Evolutionary conservation across 30 jellyfish, hydroid and myxozoan species (phyloP).

Genomic region (Turritopsis rubra): DNA sequence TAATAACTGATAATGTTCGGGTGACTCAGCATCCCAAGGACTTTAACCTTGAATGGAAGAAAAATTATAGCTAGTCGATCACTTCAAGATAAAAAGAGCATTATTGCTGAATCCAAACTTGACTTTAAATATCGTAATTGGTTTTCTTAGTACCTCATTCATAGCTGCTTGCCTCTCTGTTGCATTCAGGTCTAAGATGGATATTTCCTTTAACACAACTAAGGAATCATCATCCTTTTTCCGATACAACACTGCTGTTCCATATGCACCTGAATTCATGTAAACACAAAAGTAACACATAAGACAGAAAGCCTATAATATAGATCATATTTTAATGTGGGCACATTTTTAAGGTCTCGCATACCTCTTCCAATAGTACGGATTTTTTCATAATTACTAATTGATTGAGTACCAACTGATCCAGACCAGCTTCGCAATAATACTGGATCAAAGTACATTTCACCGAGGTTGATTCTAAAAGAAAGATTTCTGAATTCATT

Average conservation of each 20-base stretch:
- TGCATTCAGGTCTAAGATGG: slow-evolving; percentile 66
- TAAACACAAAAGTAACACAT: background rate
- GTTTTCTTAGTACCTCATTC: slow-evolving; percentile 70
- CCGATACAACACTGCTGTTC: slow-evolving; percentile 80
- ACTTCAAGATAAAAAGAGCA: too few species aligned
- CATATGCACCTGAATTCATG: slow-evolving; percentile 53
- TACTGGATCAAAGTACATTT: slow-evolving; percentile 55
- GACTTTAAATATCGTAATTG: too few species aligned
- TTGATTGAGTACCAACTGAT: slow-evolving; percentile 61
- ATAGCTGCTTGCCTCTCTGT: slow-evolving; percentile 64
- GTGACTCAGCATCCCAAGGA: slow-evolving; percentile 82
- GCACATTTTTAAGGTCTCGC: background rate
- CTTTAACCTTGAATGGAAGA: slow-evolving; percentile 45
- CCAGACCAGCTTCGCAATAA: slow-evolving; percentile 80
- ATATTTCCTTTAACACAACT: slow-evolving; percentile 68
- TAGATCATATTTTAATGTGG: background rate
- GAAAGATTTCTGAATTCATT: background rate
- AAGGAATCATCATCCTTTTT: slow-evolving; percentile 79
- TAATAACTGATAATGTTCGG: slow-evolving; percentile 77
- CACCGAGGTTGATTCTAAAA: slow-evolving; percentile 43
- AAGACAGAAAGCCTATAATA: background rate
- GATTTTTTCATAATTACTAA: slow-evolving; percentile 79
- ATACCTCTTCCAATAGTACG: slow-evolving; percentile 88
- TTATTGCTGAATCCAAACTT: too few species aligned
- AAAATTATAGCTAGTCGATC: too few species aligned